Percentiles rank a stretch among this genome's conserved stretches.
Evolutionary conservation across 92 coral and sea anemone genomes (phyloP).

Genomic region (Galaxea fascicularis): DNA sequence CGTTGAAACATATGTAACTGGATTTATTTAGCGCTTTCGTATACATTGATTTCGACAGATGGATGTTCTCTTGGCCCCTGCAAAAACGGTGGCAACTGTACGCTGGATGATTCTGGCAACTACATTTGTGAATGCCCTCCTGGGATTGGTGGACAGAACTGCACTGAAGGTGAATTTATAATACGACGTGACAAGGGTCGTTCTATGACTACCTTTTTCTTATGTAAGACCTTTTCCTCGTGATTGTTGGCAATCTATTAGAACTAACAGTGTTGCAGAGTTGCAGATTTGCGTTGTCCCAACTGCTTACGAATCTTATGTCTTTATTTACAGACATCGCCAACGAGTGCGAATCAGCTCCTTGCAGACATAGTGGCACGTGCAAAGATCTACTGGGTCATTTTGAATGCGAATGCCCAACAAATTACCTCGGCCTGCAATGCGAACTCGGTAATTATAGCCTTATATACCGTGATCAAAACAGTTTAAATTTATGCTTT

Average conservation of each 20-base stretch:
- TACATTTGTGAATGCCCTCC: slow-evolving; percentile 12
- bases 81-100: slow-evolving; percentile 40
- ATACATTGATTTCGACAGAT: background rate
- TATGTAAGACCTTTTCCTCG: no score
- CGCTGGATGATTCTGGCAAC: background rate
- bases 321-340: background rate
- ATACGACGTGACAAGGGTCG: background rate
- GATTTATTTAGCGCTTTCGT: no score
- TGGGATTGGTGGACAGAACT: slow-evolving; percentile 42
- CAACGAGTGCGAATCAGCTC: slow-evolving; percentile 39
- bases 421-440: slow-evolving; percentile 13
- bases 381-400: slow-evolving; percentile 19
- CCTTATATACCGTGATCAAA: background rate
- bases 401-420: slow-evolving; percentile 27
- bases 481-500: no score
- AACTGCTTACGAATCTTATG: background rate
- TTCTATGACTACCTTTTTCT: no score
- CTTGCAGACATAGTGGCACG: slow-evolving; percentile 28
- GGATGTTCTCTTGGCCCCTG: slow-evolving; percentile 22
- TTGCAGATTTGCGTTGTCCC: no score
- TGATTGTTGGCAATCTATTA: no score
- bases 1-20: no score
- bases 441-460: slow-evolving; percentile 33
- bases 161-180: slow-evolving; percentile 24
- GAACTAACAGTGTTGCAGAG: no score